These are phyloP conservation scores for Drosophila cracens DNA, from an alignment of 2,888 invertebrate species.

Conservation along the genomic window DNA sequence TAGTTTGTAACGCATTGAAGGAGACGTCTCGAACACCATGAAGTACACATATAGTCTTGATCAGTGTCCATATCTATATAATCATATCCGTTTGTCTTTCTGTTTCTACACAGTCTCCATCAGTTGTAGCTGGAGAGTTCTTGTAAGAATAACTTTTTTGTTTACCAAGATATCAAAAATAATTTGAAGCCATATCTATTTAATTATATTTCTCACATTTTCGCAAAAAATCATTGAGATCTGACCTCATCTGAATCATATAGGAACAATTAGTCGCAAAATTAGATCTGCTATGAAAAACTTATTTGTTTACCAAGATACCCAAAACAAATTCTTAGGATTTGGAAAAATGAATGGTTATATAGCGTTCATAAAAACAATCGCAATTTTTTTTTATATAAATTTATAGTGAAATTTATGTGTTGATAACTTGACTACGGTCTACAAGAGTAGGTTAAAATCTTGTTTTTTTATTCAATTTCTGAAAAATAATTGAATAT, in stretches of 20 bases:
- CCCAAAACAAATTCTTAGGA: too few species aligned
- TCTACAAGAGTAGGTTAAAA: fast-evolving
- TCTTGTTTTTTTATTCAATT: background rate
- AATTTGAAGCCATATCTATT: background rate
- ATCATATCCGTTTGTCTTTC: too few species aligned
- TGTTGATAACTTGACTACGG: background rate
- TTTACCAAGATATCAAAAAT: background rate
- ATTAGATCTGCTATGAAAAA: too few species aligned
- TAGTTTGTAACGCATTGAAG: background rate
- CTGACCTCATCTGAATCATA: too few species aligned
- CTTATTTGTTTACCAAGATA: too few species aligned
- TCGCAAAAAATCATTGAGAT: background rate
- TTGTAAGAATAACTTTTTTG: background rate
- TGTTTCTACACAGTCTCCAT: too few species aligned
- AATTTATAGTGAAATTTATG: background rate
- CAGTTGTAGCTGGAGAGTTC: background rate
- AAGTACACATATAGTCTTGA: background rate
- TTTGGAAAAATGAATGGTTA: too few species aligned
- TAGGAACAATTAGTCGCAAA: too few species aligned
- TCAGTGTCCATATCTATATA: background rate
- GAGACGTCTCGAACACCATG: background rate
- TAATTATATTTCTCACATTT: background rate
- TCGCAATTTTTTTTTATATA: background rate
- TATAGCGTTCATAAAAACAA: background rate
- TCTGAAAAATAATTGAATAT: background rate